Percentiles rank a stretch among this genome's conserved stretches.
Evolutionary conservation across 2,888 invertebrate species (phyloP).

Genomic region (Boloria selene): DNA sequence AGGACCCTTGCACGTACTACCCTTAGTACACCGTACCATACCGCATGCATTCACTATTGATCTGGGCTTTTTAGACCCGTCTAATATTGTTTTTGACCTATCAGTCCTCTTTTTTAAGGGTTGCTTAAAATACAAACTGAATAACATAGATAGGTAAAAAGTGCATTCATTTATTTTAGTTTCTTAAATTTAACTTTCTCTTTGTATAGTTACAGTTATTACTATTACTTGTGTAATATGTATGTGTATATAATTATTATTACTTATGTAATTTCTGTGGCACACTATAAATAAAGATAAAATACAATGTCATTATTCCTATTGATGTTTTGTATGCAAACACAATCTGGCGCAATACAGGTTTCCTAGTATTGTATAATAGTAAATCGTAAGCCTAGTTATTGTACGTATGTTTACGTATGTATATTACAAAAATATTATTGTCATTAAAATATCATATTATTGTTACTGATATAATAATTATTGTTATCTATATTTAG

Average conservation of each 20-base stretch:
- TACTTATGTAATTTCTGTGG: no score
- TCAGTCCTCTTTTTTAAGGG: slow-evolving; percentile 27
- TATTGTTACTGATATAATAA: not conserved
- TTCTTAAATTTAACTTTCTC: not conserved
- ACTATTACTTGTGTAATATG: no score
- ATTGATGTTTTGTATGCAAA: no score
- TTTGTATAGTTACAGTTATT: no score
- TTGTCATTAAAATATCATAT: not conserved
- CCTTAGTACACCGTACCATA: slow-evolving; percentile 54
- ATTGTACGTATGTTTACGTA: not conserved
- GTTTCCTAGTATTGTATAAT: no score
- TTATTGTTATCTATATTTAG: not conserved
- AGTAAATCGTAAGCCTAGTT: no score
- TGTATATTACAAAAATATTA: not conserved
- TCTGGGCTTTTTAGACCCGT: slow-evolving; percentile 49
- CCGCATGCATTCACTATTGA: slow-evolving; percentile 71
- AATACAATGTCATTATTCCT: no score
- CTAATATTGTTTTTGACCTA: slow-evolving; percentile 46
- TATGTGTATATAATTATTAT: no score
- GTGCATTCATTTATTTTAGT: not conserved
- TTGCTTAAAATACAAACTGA: not conserved
- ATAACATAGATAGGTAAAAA: not conserved
- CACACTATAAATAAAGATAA: no score
- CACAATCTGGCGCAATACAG: no score
- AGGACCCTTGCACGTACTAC: slow-evolving; percentile 76